These are phyloP conservation scores for Parazoanthus atlanticus DNA, from an alignment of 92 coral and sea anemone genomes.

Conservation along the genomic window DNA sequence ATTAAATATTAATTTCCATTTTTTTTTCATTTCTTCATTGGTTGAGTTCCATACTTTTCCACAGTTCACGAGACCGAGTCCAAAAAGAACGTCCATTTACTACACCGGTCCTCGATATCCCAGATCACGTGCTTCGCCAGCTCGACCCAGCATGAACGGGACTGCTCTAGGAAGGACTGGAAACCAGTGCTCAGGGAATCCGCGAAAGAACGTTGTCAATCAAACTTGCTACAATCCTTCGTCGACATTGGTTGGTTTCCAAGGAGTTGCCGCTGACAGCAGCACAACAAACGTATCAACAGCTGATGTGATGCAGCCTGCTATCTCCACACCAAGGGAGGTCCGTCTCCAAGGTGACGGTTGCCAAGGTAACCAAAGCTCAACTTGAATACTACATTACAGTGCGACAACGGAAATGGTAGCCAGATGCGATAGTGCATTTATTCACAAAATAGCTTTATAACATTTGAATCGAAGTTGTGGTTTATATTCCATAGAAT, in stretches of 20 bases:
- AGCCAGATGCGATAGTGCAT: too few species aligned
- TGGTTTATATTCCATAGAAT: too few species aligned
- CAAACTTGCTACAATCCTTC: constrained; percentile 46
- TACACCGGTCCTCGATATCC: constrained; percentile 67
- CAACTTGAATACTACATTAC: not conserved
- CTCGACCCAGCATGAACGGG: not conserved
- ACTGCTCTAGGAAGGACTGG: constrained; percentile 26
- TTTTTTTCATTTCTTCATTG: too few species aligned
- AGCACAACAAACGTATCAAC: not conserved
- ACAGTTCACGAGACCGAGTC: constrained; percentile 26
- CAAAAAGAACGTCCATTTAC: constrained; percentile 69
- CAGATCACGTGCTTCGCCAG: constrained; percentile 31
- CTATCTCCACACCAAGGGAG: not conserved
- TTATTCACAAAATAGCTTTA: too few species aligned
- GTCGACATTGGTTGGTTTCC: constrained; percentile 62
- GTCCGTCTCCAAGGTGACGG: not conserved
- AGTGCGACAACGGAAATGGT: not conserved
- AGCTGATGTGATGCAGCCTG: not conserved
- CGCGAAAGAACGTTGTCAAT: not conserved
- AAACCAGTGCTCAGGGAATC: constrained; percentile 6
- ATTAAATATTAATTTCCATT: too few species aligned
- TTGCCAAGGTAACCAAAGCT: not conserved
- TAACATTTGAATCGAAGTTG: too few species aligned
- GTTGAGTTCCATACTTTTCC: not conserved
- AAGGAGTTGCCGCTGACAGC: constrained; percentile 27